Conservation (phyloP, 2,888 invertebrate genomes). For the Drosophila percnosoma region DNA sequence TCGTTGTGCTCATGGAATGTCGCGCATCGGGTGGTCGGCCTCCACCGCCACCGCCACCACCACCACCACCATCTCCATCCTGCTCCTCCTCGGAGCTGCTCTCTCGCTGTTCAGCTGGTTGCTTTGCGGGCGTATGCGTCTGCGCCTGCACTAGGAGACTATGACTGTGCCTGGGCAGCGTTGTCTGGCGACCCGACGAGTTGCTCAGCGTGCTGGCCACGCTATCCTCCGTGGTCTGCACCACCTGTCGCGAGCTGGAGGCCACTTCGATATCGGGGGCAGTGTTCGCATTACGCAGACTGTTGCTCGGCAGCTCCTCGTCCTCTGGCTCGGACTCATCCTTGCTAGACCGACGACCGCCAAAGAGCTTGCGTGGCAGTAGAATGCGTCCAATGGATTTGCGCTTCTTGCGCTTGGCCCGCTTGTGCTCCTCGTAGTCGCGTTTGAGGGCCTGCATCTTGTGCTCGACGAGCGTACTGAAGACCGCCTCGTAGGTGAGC, state of each 20-base stretch:
- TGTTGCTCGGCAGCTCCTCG: conserved; percentile 15
- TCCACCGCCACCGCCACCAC: neutral
- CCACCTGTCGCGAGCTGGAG: conserved; percentile 47
- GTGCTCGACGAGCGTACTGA: conserved; percentile 84
- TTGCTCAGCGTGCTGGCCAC: conserved; percentile 83
- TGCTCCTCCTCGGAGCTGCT: conserved; percentile 45
- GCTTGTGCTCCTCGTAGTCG: conserved; percentile 84
- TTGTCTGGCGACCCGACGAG: conserved; percentile 73
- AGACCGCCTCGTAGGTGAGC: conserved; percentile 85
- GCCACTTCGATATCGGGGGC: conserved; percentile 60
- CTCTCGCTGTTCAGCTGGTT: conserved; percentile 15
- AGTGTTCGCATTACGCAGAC: conserved; percentile 32
- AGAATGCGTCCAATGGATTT: conserved; percentile 83
- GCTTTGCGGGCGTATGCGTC: conserved; percentile 75
- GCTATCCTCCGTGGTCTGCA: conserved; percentile 74
- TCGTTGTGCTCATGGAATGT: conserved; percentile 66
- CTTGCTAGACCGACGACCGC: conserved; percentile 62
- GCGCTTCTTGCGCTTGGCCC: conserved; percentile 82
- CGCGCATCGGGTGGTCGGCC: conserved; percentile 7
- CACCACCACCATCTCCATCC: neutral
- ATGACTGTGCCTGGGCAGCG: conserved; percentile 67
- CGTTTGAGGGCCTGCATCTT: conserved; percentile 85
- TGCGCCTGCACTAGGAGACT: conserved; percentile 82
- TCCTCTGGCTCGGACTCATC: conserved; percentile 40
- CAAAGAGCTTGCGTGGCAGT: conserved; percentile 82